Conservation (phyloP, 2,797 vertebrate species). For the Crenuchus spilurus region DNA sequence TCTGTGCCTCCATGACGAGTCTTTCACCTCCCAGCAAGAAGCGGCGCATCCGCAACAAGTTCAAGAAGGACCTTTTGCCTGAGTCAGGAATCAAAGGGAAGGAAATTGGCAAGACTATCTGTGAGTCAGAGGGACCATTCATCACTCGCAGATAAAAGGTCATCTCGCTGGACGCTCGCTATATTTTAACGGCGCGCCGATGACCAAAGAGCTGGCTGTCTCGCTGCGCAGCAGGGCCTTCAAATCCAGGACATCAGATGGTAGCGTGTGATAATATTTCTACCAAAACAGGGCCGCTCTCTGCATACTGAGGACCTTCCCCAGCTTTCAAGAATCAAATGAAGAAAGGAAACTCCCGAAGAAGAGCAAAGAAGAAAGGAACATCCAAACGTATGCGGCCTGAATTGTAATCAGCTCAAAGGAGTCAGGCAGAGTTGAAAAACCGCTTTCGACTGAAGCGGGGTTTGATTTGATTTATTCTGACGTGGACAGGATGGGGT, state of each 20-base stretch:
- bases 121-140: slow-evolving; percentile 65
- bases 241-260: slow-evolving; percentile 25
- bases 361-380: background rate
- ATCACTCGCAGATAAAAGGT: slow-evolving; percentile 71
- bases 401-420: background rate
- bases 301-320: slow-evolving; percentile 11
- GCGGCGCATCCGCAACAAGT: slow-evolving; percentile 65
- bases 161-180: slow-evolving; percentile 62
- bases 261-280: slow-evolving; percentile 10
- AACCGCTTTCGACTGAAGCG: background rate
- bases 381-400: background rate
- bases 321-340: background rate
- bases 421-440: background rate
- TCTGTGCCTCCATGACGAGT: slow-evolving; percentile 40
- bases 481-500: slow-evolving; percentile 18
- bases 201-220: slow-evolving; percentile 41
- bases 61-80: slow-evolving; percentile 54
- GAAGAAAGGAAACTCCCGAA: background rate
- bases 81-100: slow-evolving; percentile 68
- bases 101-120: slow-evolving; percentile 72
- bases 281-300: background rate
- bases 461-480: slow-evolving; percentile 24
- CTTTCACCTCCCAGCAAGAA: slow-evolving; percentile 51
- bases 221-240: slow-evolving; percentile 28
- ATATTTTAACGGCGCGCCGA: slow-evolving; percentile 62